These are phyloP conservation scores for Cyclopterus lumpus DNA, from an alignment of 2,797 vertebrate genomes.

Conservation along the genomic window DNA sequence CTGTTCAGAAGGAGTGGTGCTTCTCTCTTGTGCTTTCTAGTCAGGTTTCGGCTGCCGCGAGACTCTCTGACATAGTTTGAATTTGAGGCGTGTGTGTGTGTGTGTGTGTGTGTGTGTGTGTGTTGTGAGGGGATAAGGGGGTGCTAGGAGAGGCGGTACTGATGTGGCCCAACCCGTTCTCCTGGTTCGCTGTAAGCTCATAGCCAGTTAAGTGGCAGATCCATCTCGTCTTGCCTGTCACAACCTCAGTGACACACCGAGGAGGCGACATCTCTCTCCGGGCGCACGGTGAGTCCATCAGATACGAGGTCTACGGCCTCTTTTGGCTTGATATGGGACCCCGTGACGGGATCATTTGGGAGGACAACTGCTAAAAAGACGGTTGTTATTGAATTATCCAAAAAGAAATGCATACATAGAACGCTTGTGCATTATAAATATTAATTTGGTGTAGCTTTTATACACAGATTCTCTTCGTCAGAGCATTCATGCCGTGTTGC, in stretches of 20 bases:
- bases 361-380: background rate
- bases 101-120: constrained; percentile 14
- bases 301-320: background rate
- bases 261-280: constrained; percentile 55
- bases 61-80: constrained; percentile 24
- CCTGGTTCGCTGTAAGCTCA: constrained; percentile 50
- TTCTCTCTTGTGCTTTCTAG: constrained; percentile 21
- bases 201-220: constrained; percentile 62
- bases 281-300: constrained; percentile 67
- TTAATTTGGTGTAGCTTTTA: background rate
- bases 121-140: constrained; percentile 12
- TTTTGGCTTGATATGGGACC: background rate
- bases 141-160: constrained; percentile 55
- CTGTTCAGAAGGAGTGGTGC: constrained; percentile 71
- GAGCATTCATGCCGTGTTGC: background rate
- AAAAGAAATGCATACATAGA: background rate
- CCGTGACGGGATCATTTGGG: background rate
- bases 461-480: too few species aligned
- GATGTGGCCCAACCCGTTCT: constrained; percentile 81
- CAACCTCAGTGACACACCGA: constrained; percentile 52
- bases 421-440: background rate
- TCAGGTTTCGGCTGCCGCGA: constrained; percentile 70
- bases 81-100: constrained; percentile 25
- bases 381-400: background rate
- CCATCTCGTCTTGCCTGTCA: constrained; percentile 52